A percentile compares a stretch with the other conserved stretches of the same genome.
These are phyloP conservation scores for Ahaetulla prasina DNA, from an alignment of 2,113 vertebrate species.

Conservation along the genomic window DNA sequence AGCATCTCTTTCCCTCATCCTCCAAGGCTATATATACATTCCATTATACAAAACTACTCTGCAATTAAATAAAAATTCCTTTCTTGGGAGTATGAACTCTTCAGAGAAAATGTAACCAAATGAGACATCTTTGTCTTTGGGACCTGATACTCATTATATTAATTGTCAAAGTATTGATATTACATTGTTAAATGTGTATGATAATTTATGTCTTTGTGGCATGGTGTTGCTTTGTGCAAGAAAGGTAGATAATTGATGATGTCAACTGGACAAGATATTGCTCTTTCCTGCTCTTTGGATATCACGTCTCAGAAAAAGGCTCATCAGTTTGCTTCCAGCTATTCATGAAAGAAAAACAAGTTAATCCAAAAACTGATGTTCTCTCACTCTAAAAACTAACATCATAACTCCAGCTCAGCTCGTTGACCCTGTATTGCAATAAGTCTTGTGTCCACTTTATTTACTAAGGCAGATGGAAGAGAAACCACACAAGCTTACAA, in stretches of 20 bases:
- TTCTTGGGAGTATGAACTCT: background rate
- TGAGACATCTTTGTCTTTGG: background rate
- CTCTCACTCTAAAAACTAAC: background rate
- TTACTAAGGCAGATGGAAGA: background rate
- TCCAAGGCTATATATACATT: background rate
- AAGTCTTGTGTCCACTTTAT: background rate
- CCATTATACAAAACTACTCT: background rate
- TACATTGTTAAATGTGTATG: background rate
- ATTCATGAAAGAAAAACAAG: background rate
- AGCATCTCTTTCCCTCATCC: background rate
- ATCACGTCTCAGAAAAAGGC: background rate
- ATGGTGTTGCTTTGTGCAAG: background rate
- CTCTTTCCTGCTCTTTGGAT: background rate
- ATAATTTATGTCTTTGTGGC: background rate
- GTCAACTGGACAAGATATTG: background rate
- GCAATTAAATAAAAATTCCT: background rate
- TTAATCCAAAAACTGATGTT: background rate
- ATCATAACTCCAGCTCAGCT: background rate
- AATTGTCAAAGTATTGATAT: background rate
- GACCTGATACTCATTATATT: background rate
- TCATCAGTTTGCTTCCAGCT: background rate
- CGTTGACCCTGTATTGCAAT: background rate
- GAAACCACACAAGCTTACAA: background rate
- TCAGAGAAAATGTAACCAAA: background rate
- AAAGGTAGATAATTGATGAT: background rate